phyloP scores from a whole-genome alignment of 2,888 invertebrate species.

The Tenodera sinensis region DNA sequence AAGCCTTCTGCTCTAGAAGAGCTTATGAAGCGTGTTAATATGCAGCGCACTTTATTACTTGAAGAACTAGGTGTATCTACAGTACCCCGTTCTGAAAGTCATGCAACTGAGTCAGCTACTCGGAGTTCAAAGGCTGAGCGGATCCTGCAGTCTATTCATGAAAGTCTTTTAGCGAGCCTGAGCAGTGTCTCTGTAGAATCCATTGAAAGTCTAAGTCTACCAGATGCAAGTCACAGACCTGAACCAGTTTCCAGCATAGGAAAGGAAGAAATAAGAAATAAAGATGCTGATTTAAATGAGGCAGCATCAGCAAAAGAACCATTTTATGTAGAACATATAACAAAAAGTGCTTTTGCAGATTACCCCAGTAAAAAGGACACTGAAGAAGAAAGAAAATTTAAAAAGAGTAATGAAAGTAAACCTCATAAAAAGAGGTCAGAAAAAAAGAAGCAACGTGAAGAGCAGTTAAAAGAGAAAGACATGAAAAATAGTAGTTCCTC shows the following conservation, averaged over 20 bases:
- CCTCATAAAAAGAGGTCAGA: neutral
- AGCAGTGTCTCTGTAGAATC: neutral
- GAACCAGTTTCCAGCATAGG: neutral
- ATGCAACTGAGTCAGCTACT: neutral
- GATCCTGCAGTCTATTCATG: neutral
- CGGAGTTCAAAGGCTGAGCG: neutral
- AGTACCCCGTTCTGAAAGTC: neutral
- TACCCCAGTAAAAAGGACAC: neutral
- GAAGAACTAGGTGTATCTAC: slow-evolving; percentile 35
- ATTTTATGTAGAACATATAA: neutral
- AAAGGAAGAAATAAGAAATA: neutral
- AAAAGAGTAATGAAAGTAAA: neutral
- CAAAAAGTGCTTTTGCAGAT: neutral
- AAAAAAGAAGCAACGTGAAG: neutral
- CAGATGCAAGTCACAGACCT: neutral
- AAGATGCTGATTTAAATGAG: neutral
- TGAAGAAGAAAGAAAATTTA: neutral
- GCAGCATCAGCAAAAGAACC: neutral
- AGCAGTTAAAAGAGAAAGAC: neutral
- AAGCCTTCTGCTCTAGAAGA: slow-evolving; percentile 36
- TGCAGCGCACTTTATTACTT: slow-evolving; percentile 43
- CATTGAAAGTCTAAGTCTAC: neutral
- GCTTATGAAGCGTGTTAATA: slow-evolving; percentile 41
- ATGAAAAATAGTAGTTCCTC: neutral
- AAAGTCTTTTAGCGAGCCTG: neutral